Conservation (phyloP, 2,888 invertebrate genomes). For the Cotesia congregata region DNA sequence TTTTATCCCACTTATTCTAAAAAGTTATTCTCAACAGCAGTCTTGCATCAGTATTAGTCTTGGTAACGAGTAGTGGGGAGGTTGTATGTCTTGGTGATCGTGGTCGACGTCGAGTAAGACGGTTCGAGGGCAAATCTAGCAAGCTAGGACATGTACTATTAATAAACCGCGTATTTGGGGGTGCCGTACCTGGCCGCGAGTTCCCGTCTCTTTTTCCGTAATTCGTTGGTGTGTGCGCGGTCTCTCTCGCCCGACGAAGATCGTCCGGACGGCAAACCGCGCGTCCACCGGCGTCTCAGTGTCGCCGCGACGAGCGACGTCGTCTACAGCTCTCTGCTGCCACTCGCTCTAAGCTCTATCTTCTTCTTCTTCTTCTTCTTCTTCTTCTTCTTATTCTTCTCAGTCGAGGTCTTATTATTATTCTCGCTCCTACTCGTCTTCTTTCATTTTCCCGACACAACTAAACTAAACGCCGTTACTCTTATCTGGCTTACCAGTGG, state of each 20-base stretch:
- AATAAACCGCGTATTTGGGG: slow-evolving; percentile 66
- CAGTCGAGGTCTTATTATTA: too few relatives aligned
- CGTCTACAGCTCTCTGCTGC: slow-evolving; percentile 48
- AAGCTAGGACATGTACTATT: slow-evolving; percentile 69
- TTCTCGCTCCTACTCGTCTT: too few relatives aligned
- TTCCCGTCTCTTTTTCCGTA: slow-evolving; percentile 42
- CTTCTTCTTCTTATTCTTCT: too few relatives aligned
- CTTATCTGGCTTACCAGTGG: slow-evolving; percentile 15
- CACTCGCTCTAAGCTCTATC: slow-evolving; percentile 21
- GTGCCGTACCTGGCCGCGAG: slow-evolving; percentile 68
- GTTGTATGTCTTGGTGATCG: slow-evolving; percentile 1
- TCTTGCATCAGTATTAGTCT: too few relatives aligned
- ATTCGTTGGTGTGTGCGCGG: slow-evolving; percentile 19
- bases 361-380: slow-evolving; percentile 13
- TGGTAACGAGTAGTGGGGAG: too few relatives aligned
- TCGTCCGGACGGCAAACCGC: slow-evolving; percentile 51
- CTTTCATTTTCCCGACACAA: too few relatives aligned
- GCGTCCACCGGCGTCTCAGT: slow-evolving; percentile 68
- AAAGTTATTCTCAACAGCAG: neutral
- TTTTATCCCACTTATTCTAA: slow-evolving; percentile 12
- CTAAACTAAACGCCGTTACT: neutral
- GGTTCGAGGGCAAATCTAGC: slow-evolving; percentile 66
- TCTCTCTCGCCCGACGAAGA: slow-evolving; percentile 58
- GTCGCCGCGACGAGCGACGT: slow-evolving; percentile 69
- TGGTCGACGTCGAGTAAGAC: slow-evolving; percentile 30